These are phyloP conservation scores for Panagrolaimus sp. DNA, from an alignment of 1,140 invertebrate genomes.

Conservation along the genomic window DNA sequence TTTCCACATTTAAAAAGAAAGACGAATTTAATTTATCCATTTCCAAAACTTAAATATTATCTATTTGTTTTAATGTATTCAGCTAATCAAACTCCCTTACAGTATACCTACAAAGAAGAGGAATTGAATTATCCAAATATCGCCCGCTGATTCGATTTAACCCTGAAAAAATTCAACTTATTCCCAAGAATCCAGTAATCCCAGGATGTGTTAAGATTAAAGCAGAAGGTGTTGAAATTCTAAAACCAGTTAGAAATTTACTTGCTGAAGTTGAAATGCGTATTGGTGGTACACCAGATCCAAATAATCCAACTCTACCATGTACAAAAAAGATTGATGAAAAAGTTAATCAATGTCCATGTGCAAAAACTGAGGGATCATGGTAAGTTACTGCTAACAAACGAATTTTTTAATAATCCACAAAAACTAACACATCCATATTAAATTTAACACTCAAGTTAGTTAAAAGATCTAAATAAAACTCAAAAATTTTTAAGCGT, in stretches of 20 bases:
- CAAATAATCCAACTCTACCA: constrained; percentile 55
- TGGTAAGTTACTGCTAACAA: too few relatives aligned
- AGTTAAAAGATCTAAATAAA: too few relatives aligned
- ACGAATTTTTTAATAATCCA: too few relatives aligned
- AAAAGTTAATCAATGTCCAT: constrained; percentile 58
- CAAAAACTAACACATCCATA: too few relatives aligned
- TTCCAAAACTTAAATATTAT: too few relatives aligned
- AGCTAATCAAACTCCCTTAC: constrained; percentile 27
- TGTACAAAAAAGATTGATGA: constrained; percentile 58
- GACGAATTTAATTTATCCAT: too few relatives aligned
- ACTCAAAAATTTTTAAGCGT: constrained; percentile 37
- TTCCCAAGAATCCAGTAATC: constrained; percentile 57
- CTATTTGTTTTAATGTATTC: too few relatives aligned
- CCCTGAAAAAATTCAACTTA: constrained; percentile 57
- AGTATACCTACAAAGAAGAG: constrained; percentile 53
- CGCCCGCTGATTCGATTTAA: constrained; percentile 55
- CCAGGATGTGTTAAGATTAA: constrained; percentile 58
- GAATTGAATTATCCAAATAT: constrained; percentile 56
- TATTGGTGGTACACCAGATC: constrained; percentile 57
- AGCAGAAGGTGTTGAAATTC: constrained; percentile 56
- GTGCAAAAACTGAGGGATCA: constrained; percentile 55
- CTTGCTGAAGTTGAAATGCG: constrained; percentile 57
- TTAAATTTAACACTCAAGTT: too few relatives aligned
- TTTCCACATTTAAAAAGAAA: neutral
- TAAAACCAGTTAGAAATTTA: constrained; percentile 53